phyloP scores from a whole-genome alignment of 2,797 vertebrate species.

The Sciaenops ocellatus region DNA sequence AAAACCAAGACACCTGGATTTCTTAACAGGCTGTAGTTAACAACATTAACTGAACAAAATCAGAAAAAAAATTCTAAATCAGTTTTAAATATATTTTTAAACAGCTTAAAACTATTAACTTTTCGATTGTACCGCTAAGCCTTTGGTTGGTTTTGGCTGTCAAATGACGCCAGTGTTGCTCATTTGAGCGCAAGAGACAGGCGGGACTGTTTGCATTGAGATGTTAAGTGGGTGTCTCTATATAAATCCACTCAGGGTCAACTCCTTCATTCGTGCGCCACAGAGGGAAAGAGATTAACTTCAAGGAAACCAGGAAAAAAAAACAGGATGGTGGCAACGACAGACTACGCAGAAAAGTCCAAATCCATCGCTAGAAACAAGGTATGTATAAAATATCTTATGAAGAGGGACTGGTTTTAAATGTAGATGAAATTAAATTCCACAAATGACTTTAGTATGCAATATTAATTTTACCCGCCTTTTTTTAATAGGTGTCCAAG shows the following conservation, averaged over 20 bases:
- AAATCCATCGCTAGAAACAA: conserved; percentile 76
- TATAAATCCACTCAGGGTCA: conserved; percentile 83
- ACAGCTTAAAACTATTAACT: neutral
- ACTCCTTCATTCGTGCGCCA: conserved; percentile 55
- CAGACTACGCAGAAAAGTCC: conserved; percentile 71
- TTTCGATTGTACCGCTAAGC: neutral
- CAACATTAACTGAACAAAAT: neutral
- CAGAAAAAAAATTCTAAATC: neutral
- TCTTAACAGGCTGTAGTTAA: neutral
- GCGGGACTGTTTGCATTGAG: conserved; percentile 84
- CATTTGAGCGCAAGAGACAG: conserved; percentile 66
- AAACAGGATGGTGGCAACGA: conserved; percentile 80
- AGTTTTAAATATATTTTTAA: neutral
- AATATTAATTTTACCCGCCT: neutral
- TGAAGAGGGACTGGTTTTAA: neutral
- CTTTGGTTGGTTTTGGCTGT: conserved; percentile 40
- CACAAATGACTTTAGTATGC: accelerated
- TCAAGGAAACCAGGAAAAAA: conserved; percentile 31
- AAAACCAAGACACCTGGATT: neutral
- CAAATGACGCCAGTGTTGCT: conserved; percentile 55
- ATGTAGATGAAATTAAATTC: neutral
- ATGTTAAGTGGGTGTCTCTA: conserved; percentile 88
- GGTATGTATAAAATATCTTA: conserved; percentile 58
- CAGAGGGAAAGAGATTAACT: conserved; percentile 41
- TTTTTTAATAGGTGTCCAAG: conserved; percentile 87